Conservation (phyloP, 1,140 invertebrate species). For the Cherax quadricarinatus region DNA sequence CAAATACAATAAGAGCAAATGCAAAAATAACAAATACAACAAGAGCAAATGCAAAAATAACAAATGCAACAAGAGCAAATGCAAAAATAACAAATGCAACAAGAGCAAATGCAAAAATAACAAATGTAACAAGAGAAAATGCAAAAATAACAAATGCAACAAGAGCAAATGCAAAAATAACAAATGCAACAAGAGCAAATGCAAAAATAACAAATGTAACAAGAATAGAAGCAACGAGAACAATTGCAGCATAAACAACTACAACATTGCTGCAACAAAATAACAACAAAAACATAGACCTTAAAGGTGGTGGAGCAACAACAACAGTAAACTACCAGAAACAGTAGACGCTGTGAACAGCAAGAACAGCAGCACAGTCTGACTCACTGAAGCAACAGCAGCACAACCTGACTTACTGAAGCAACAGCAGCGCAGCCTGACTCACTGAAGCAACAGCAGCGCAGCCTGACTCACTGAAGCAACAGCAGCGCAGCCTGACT, state of each 20-base stretch:
- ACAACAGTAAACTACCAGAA: background rate
- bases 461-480: no score
- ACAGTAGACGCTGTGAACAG: background rate
- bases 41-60: no score
- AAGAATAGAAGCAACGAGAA: background rate
- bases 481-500: no score
- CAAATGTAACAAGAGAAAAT: no score
- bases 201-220: background rate
- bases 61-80: no score
- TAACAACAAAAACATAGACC: background rate
- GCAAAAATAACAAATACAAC: no score
- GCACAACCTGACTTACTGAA: background rate
- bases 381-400: background rate
- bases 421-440: no score
- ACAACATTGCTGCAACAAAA: background rate
- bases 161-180: background rate
- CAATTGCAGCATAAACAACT: background rate
- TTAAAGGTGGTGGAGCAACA: background rate
- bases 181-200: background rate
- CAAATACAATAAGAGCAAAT: no score
- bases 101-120: no score
- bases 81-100: no score
- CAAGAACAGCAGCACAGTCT: background rate
- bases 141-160: no score
- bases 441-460: no score